Conservation (phyloP, 2,113 vertebrate species). For the Hucho hucho region DNA sequence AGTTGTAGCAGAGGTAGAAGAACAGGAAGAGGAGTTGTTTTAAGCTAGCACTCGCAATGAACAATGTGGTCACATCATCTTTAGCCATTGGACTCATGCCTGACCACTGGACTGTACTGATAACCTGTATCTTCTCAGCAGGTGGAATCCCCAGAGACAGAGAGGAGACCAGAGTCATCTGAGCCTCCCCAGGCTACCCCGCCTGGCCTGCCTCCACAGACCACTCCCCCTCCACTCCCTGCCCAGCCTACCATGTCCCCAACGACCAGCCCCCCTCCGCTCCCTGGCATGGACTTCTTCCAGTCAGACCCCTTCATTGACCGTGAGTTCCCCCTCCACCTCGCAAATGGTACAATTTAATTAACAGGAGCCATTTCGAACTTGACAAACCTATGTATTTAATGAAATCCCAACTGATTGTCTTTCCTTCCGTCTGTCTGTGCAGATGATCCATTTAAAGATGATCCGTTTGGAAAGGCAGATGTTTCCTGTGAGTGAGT, state of each 20-base stretch:
- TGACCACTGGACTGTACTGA: too few species aligned
- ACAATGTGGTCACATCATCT: background rate
- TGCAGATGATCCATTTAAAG: slow-evolving; percentile 92
- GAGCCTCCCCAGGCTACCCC: slow-evolving; percentile 49
- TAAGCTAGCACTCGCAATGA: slow-evolving; percentile 60
- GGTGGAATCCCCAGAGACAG: slow-evolving; percentile 82
- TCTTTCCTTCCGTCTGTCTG: slow-evolving; percentile 33
- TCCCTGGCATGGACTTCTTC: slow-evolving; percentile 88
- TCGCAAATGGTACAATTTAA: background rate
- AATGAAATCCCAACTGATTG: background rate
- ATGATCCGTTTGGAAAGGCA: slow-evolving; percentile 94
- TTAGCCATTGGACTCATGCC: background rate
- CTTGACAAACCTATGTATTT: background rate
- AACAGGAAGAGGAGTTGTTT: slow-evolving; percentile 29
- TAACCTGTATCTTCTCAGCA: slow-evolving; percentile 39
- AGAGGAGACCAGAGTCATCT: slow-evolving; percentile 71
- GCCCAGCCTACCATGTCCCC: slow-evolving; percentile 10
- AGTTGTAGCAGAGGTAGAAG: slow-evolving; percentile 35
- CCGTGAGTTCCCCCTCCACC: slow-evolving; percentile 76
- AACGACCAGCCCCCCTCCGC: slow-evolving; percentile 67
- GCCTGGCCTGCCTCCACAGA: background rate
- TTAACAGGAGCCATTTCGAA: background rate
- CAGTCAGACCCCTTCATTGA: slow-evolving; percentile 92
- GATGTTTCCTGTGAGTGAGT: slow-evolving; percentile 74
- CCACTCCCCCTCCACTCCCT: slow-evolving; percentile 56